Evolutionary conservation across 2,888 invertebrate genomes (phyloP).

Genomic region (Coelopa pilipes): DNA sequence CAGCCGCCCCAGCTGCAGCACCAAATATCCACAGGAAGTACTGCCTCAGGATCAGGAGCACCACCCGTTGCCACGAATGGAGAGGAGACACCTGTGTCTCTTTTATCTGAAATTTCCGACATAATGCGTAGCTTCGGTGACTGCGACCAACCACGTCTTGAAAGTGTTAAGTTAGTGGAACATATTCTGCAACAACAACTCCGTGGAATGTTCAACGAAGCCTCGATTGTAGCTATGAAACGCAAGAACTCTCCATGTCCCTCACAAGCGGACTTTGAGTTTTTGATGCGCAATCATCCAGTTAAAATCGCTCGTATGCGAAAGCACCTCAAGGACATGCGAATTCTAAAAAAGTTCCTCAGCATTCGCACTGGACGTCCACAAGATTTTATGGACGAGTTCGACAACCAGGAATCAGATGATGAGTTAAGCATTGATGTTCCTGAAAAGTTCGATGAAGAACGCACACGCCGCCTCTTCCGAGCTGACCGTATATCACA

Average conservation of each 20-base stretch:
- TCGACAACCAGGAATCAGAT: constrained; percentile 69
- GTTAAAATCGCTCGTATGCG: constrained; percentile 80
- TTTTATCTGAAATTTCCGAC: constrained; percentile 75
- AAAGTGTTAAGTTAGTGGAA: constrained; percentile 86
- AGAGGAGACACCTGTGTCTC: constrained; percentile 50
- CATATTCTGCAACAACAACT: constrained; percentile 85
- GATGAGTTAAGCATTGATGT: constrained; percentile 70
- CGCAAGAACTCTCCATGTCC: constrained; percentile 73
- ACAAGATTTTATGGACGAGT: constrained; percentile 64
- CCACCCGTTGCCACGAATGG: background rate
- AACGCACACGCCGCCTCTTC: constrained; percentile 65
- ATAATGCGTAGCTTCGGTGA: constrained; percentile 97
- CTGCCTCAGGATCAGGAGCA: constrained; percentile 3
- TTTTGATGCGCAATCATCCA: constrained; percentile 84
- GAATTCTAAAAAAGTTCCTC: constrained; percentile 62
- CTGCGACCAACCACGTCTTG: constrained; percentile 81
- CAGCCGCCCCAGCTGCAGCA: constrained; percentile 40
- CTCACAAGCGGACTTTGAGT: constrained; percentile 77
- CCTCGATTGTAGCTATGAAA: constrained; percentile 74
- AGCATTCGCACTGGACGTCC: constrained; percentile 62
- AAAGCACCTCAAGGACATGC: constrained; percentile 76
- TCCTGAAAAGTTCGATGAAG: constrained; percentile 66
- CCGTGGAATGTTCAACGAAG: constrained; percentile 79
- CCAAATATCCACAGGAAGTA: constrained; percentile 34
- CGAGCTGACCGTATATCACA: constrained; percentile 73